Evolutionary conservation across 2,888 invertebrate genomes (phyloP), one percentile per base, ranked within the genome.

Genomic region (Caenorhabditis auriculariae): DNA sequence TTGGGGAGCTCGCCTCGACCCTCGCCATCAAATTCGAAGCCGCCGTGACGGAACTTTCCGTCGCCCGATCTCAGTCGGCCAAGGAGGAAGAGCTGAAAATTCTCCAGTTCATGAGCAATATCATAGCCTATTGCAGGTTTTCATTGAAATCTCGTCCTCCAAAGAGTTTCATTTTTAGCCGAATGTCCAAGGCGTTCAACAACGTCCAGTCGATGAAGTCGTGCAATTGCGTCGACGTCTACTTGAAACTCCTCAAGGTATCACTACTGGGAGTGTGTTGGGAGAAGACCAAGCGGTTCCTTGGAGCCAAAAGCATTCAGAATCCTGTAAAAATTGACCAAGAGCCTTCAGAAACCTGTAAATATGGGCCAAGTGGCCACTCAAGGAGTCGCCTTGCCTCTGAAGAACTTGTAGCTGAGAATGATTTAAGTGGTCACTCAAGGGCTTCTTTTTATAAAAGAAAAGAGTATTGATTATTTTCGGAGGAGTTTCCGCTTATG

Each of bases 181-280:
- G 86, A 19, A 84, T 85, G 45, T 86, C 86, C 69, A 87, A 87
- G 80, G 86, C 86, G 2, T 87, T 87, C 77, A 85, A 84, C 28
- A 85, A 83, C 67, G 84, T 84, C 41, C 83, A 83, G 66, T 85
- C 84, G 1, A 86, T 87, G 84, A 83, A 84, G 71, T 77, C 82
- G 38, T 83, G 84, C 72, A 83, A 84, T 27, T 86, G 86, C 76
- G 82, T 84, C 23, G 82, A 83, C 27, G 82, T 85, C 2, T 87
- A 86, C 76, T 78, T 86, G 15, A 80, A 81, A 37, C 83, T 85
- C 12, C 78, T 86, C 46, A 82, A 83, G 69, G 83, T 84, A 66
- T 43, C 67, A 65, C 27, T 50, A 32, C 28, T 29, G n/a, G n/a
- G n/a, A n/a, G n/a, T n/a, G n/a, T n/a, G n/a, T n/a, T n/a, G n/a